phyloP scores from a whole-genome alignment of 2,888 invertebrate genomes.

The Melolontha melolontha region DNA sequence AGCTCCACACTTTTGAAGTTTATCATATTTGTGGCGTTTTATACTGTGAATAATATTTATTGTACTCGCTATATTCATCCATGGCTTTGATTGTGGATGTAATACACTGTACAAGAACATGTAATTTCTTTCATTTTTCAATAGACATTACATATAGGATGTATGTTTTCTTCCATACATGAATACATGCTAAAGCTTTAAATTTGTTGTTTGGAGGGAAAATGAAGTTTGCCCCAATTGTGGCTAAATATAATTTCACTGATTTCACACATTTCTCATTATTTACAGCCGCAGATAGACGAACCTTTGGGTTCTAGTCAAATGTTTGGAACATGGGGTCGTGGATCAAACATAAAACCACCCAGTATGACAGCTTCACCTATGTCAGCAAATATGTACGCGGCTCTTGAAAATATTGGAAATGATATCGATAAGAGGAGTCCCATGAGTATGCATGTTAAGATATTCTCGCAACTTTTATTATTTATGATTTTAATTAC shows the following conservation, averaged over 20 bases:
- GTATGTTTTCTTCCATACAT: too few species aligned
- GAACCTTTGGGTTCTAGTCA: slow-evolving; percentile 66
- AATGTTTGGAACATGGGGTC: slow-evolving; percentile 62
- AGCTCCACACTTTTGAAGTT: slow-evolving; percentile 44
- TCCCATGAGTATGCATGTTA: slow-evolving; percentile 36
- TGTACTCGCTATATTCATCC: slow-evolving; percentile 43
- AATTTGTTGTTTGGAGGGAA: too few species aligned
- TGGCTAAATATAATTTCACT: neutral
- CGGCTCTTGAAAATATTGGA: slow-evolving; percentile 64
- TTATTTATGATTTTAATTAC: slow-evolving; percentile 23
- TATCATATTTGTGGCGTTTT: slow-evolving; percentile 48
- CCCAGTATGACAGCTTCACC: slow-evolving; percentile 52
- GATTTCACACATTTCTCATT: slow-evolving; percentile 7
- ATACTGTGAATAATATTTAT: slow-evolving; percentile 47
- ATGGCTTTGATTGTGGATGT: slow-evolving; percentile 21
- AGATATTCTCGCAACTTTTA: neutral
- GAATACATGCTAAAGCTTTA: too few species aligned
- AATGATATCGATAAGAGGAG: slow-evolving; percentile 59
- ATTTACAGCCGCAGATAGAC: slow-evolving; percentile 62
- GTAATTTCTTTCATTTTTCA: too few species aligned
- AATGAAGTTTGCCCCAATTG: too few species aligned
- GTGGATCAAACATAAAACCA: slow-evolving; percentile 61
- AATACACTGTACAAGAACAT: slow-evolving; percentile 43
- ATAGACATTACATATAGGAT: too few species aligned
- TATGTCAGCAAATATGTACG: slow-evolving; percentile 66